These are phyloP conservation scores for Bolinopsis microptera DNA, from an alignment of 37 sponge, comb jelly and placozoan species.

Conservation along the genomic window DNA sequence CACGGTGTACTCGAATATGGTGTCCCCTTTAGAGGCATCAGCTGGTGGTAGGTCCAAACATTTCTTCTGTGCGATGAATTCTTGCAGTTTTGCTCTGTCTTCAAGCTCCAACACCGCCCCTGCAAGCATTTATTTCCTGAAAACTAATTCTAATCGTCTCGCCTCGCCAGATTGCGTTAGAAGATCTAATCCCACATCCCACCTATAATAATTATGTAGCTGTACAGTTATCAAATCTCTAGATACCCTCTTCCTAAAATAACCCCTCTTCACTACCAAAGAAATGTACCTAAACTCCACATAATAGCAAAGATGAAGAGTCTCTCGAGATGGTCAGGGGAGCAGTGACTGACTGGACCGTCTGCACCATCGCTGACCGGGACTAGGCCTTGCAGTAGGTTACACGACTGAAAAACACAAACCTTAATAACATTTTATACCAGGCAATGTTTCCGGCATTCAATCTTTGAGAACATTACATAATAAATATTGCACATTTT, in stretches of 20 bases:
- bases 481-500: too few species aligned
- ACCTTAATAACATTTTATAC: neutral
- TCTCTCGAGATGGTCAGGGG: constrained; percentile 76
- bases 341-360: constrained; percentile 54
- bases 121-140: neutral
- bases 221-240: too few species aligned
- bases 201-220: too few species aligned
- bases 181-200: too few species aligned
- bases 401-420: constrained; percentile 22
- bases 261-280: too few species aligned
- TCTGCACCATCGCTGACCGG: constrained; percentile 26
- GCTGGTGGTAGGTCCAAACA: constrained; percentile 80
- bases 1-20: constrained; percentile 96
- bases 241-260: too few species aligned
- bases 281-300: constrained; percentile 96
- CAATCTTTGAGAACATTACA: too few species aligned
- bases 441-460: too few species aligned
- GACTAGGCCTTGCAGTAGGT: constrained; percentile 60
- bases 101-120: constrained; percentile 92
- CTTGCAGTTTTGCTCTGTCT: constrained; percentile 88
- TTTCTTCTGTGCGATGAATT: constrained; percentile 71
- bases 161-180: too few species aligned
- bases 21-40: constrained; percentile 73
- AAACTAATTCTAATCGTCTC: too few species aligned
- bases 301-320: constrained; percentile 91